A percentile compares a stretch with the other conserved stretches of the same genome.
These are phyloP conservation scores for Metallyticus violacea DNA, from an alignment of 2,888 invertebrate genomes.

Conservation along the genomic window DNA sequence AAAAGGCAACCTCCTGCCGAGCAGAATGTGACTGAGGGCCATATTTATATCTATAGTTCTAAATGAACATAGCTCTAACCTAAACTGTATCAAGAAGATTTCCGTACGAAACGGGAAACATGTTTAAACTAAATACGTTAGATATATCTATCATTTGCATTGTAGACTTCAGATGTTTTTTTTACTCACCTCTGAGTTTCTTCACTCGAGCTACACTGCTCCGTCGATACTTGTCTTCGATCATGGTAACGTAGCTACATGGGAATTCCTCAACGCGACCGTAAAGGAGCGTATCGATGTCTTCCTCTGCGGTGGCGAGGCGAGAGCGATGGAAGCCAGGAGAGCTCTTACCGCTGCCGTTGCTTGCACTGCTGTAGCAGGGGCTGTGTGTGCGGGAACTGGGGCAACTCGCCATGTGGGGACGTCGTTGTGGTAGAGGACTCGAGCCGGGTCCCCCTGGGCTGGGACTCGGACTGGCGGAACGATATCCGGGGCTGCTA, in stretches of 20 bases:
- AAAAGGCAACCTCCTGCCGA: too few relatives aligned
- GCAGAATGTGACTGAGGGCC: too few relatives aligned
- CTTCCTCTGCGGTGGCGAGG: constrained; percentile 37
- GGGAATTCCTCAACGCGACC: constrained; percentile 35
- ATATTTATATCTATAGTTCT: too few relatives aligned
- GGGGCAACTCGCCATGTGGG: constrained; percentile 33
- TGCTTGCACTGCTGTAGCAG: constrained; percentile 34
- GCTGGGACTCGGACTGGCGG: constrained; percentile 7
- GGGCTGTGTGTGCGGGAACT: constrained; percentile 34
- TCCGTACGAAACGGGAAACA: too few relatives aligned
- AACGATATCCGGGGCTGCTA: constrained; percentile 30
- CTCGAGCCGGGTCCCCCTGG: constrained; percentile 29
- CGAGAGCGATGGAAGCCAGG: constrained; percentile 32
- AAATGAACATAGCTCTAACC: too few relatives aligned
- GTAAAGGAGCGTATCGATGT: constrained; percentile 40
- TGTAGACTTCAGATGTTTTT: neutral
- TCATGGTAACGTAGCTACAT: constrained; percentile 33
- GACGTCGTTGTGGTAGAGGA: constrained; percentile 29
- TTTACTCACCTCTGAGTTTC: constrained; percentile 33
- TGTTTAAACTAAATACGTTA: too few relatives aligned
- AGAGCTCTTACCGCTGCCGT: constrained; percentile 34
- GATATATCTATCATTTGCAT: too few relatives aligned
- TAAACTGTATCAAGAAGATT: too few relatives aligned
- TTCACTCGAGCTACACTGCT: constrained; percentile 35
- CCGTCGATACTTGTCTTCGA: constrained; percentile 34